These are phyloP conservation scores for Rhinogobius similis DNA, from an alignment of 2,113 vertebrate genomes.

Conservation along the genomic window DNA sequence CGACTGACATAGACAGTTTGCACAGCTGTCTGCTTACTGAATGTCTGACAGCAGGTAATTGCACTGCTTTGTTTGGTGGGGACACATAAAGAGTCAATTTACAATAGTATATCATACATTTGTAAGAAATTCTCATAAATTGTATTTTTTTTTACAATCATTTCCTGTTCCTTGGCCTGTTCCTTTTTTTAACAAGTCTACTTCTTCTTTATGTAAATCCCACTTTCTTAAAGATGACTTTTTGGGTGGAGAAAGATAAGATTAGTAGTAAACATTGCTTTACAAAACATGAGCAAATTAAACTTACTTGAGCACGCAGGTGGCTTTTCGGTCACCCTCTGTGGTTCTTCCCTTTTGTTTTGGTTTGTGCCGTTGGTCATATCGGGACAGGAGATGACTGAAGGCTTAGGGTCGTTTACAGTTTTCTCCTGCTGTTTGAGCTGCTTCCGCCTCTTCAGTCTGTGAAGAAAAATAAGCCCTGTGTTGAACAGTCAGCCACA, in stretches of 20 bases:
- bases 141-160: too few relatives aligned
- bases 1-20: constrained; percentile 21
- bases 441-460: constrained; percentile 76
- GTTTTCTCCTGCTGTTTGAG: constrained; percentile 70
- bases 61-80: not conserved
- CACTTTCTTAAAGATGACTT: not conserved
- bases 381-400: constrained; percentile 62
- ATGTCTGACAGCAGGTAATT: not conserved
- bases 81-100: not conserved
- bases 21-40: constrained; percentile 29
- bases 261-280: too few relatives aligned
- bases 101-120: not conserved
- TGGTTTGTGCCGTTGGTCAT: constrained; percentile 23
- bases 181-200: not conserved
- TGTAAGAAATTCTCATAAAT: not conserved
- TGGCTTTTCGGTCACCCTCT: constrained; percentile 21
- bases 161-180: not conserved
- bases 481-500: not conserved
- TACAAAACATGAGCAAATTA: not conserved
- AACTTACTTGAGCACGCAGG: constrained; percentile 50
- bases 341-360: constrained; percentile 43
- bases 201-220: too few relatives aligned
- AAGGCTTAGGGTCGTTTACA: constrained; percentile 55
- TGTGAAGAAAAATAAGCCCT: constrained; percentile 25
- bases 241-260: not conserved